Base-by-base conservation (phyloP, 2,888 invertebrate genomes). In the Apamea crenata region DNA sequence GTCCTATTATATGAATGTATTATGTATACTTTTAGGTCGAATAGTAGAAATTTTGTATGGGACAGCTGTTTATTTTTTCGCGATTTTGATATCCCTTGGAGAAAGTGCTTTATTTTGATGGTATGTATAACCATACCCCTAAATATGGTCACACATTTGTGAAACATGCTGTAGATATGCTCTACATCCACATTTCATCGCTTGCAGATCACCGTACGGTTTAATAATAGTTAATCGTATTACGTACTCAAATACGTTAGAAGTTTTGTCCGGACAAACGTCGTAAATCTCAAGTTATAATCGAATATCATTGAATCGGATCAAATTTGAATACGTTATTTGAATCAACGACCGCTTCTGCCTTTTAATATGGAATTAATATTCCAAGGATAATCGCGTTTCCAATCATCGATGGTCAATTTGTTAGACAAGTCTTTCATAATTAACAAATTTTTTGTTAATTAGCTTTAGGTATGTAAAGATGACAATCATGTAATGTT, bases 281-380 rank as follows among this genome's bases (percentile, higher is more conserved):
- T 65, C 61, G 36, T n/a, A 56, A 59, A 71, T 78, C 36, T 53
- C 14, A 74, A 77, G 63, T 86, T 86, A 47, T 66, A 78, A 84
- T 77, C 74, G 18, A 85, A 85, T 82, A 61, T 61, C 21, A 74
- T 67, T 71, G 40, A 83, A 72, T 56, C 36, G 47, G 14, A 80
- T 80, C 10, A 84, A 80, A 66, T 82, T 74, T 79, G 66, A 74
- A 78, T 76, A 80, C 61, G 53, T 44, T 66, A 65, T 80, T 74
- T 77, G 53, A 85, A 87, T 87, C 74, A 69, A 63, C 61, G 61
- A 80, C 74, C 44, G 18, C 36, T 77, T 71, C 44, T 79, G 29
- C 25, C 1, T 66, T 72, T 77, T 79, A 59, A 44, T 53, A 50
- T 59, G 21, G 8, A 77, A 77, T 83, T 87, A 47, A 72, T 68